Percentiles rank a stretch among this genome's conserved stretches.
phyloP scores from a whole-genome alignment of 1,140 invertebrate genomes.

The Aphidius gifuensis region DNA sequence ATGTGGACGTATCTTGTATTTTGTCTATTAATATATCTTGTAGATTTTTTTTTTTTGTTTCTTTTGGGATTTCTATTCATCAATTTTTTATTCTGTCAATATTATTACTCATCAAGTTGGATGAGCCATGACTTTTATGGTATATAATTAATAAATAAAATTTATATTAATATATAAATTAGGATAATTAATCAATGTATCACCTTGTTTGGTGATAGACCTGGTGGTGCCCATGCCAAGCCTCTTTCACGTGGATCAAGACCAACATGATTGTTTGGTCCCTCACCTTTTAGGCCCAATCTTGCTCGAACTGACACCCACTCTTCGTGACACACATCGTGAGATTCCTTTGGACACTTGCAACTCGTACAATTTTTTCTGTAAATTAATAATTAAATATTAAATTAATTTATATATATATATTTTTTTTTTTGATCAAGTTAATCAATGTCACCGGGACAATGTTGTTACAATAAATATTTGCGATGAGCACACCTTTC shows the following conservation, averaged over 20 bases:
- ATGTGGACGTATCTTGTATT: too few species aligned
- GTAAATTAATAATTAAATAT: constrained; percentile 26
- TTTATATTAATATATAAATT: background rate
- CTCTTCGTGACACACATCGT: constrained; percentile 86
- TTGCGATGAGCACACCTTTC: constrained; percentile 23
- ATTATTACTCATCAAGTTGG: too few species aligned
- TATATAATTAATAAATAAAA: too few species aligned
- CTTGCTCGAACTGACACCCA: constrained; percentile 77
- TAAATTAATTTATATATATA: too few species aligned
- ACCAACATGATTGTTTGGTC: constrained; percentile 44
- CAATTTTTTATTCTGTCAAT: too few species aligned
- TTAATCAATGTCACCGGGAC: background rate
- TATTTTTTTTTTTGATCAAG: background rate
- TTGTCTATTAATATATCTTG: too few species aligned
- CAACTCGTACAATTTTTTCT: constrained; percentile 86
- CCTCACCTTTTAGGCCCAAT: constrained; percentile 68
- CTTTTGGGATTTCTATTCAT: too few species aligned
- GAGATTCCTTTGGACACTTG: constrained; percentile 80
- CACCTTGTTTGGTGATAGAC: constrained; percentile 64
- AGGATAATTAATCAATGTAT: constrained; percentile 22
- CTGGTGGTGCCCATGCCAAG: constrained; percentile 81
- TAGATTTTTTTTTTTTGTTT: too few species aligned
- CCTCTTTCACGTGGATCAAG: constrained; percentile 63
- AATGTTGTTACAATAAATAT: constrained; percentile 29
- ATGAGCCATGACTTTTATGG: too few species aligned